These are phyloP conservation scores for Eulemur mongoz DNA, from an alignment of 2,797 vertebrate species.

Conservation along the genomic window DNA sequence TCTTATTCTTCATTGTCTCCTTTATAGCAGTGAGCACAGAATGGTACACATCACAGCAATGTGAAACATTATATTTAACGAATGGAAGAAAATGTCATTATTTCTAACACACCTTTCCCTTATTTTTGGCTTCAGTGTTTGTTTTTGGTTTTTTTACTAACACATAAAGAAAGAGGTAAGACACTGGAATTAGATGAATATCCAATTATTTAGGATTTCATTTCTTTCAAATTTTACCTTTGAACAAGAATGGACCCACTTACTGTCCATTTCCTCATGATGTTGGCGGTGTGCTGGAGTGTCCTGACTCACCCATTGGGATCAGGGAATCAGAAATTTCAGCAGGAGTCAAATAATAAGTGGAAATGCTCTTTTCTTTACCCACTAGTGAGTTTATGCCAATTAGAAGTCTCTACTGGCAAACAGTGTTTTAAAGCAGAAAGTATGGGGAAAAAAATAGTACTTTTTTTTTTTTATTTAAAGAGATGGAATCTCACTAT, in stretches of 20 bases:
- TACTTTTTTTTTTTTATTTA: background rate
- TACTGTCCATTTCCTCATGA: background rate
- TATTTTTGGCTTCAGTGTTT: background rate
- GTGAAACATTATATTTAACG: background rate
- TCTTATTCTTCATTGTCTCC: background rate
- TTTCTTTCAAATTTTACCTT: background rate
- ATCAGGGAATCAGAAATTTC: background rate
- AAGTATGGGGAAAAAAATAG: background rate
- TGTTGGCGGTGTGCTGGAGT: background rate
- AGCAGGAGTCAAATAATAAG: background rate
- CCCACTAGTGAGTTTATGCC: background rate
- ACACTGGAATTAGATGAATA: background rate
- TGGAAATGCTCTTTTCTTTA: background rate
- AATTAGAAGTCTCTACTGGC: background rate
- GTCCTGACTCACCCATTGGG: background rate
- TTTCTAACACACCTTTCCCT: background rate
- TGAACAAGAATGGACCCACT: background rate
- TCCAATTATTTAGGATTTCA: background rate
- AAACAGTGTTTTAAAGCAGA: conserved; percentile 6
- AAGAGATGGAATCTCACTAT: background rate
- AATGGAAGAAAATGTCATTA: background rate
- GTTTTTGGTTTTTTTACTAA: background rate
- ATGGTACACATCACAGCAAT: background rate
- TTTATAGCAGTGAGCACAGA: background rate
- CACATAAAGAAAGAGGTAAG: background rate